A percentile compares a stretch with the other conserved stretches of the same genome.
These are phyloP conservation scores for Lithophane ornitopus DNA, from an alignment of 2,888 invertebrate genomes.

Conservation along the genomic window DNA sequence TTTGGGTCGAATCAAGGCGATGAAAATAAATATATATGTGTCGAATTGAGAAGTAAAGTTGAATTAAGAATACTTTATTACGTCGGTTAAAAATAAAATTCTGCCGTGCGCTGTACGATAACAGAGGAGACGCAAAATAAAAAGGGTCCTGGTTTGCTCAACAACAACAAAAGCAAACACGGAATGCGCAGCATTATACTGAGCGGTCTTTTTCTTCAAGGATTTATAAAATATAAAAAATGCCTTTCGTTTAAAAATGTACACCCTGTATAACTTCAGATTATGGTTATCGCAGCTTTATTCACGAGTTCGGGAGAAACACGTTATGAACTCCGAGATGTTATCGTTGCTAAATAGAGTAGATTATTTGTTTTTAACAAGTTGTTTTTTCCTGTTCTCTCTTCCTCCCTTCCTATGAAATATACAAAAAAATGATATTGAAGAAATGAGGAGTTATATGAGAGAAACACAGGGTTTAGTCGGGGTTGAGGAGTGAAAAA, in stretches of 20 bases:
- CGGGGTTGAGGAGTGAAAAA: not conserved
- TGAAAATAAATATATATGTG: not conserved
- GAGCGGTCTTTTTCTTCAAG: not conserved
- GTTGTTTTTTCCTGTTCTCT: conserved; percentile 35
- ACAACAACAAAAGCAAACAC: not conserved
- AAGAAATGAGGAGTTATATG: conserved; percentile 9
- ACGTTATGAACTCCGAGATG: conserved; percentile 28
- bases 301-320: conserved; percentile 23
- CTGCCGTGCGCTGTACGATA: not conserved
- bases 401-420: not conserved
- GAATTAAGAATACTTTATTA: no score
- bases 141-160: not conserved
- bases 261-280: not conserved
- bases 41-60: not conserved
- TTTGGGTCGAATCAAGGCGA: not conserved
- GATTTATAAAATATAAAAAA: not conserved
- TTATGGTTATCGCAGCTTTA: conserved; percentile 24
- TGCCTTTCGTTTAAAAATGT: not conserved
- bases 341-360: conserved; percentile 34
- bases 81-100: not conserved
- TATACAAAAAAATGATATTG: conserved; percentile 9
- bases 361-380: conserved; percentile 41
- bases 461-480: not conserved
- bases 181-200: not conserved
- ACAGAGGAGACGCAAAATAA: no score